A percentile compares a stretch with the other conserved stretches of the same genome.
Conservation (phyloP, 2,113 vertebrate genomes). For the Cercopithecus mona region DNA sequence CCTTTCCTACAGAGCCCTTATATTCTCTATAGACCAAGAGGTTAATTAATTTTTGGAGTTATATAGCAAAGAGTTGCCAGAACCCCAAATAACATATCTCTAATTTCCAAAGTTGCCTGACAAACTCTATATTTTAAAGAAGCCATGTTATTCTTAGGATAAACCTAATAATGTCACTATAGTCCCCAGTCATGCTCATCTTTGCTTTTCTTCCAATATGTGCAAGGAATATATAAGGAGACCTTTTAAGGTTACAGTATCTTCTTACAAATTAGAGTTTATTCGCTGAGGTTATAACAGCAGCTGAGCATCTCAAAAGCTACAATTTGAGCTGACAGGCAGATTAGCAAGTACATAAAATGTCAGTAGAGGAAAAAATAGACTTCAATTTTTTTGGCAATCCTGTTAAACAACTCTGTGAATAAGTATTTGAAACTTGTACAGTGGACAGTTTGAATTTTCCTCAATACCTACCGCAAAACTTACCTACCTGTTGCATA, state of each 20-base stretch:
- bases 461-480: neutral
- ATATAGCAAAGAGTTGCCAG: neutral
- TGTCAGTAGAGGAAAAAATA: neutral
- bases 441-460: neutral
- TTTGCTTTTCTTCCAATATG: neutral
- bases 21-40: neutral
- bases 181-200: neutral
- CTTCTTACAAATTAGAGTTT: neutral
- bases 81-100: neutral
- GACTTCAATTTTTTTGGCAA: neutral
- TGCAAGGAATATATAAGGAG: neutral
- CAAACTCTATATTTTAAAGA: neutral
- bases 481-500: neutral
- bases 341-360: constrained; percentile 8
- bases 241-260: neutral
- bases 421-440: neutral
- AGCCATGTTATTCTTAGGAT: neutral
- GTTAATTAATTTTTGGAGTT: constrained; percentile 2
- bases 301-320: neutral
- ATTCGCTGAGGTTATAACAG: neutral
- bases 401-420: constrained; percentile 1
- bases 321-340: neutral
- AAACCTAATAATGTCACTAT: neutral
- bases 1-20: neutral
- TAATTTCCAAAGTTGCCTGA: neutral